Base-by-base conservation (phyloP, 2,797 vertebrate species). In the Clamator glandarius region DNA sequence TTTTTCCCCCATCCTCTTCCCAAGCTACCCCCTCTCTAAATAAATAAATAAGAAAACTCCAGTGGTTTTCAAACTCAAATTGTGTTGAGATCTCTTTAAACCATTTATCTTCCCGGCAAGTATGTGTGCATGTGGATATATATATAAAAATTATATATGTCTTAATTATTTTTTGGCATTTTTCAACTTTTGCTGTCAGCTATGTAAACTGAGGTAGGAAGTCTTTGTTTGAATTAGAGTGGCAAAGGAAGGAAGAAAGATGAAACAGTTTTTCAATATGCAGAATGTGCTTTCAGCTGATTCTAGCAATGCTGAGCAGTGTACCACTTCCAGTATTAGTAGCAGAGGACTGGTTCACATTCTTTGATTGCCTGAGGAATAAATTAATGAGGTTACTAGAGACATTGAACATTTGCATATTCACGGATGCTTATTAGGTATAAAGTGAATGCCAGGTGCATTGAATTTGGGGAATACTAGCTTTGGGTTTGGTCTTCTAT, bases 351-450 rank as follows among this genome's bases (percentile, higher is more conserved):
- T 92, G 97, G 96, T 96, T 97, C 97, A 96, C 95, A 96, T 97
- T 97, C 96, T 95, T 96, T 97, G 97, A 97, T 97, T 98, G 98
- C 97, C 97, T 98, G 97, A 98, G 97, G 98, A 98, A 98, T 98
- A 98, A 98, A 98, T 98, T 98, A 98, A 98, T 98, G 97, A 98
- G 97, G 97, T 98, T 97, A 98, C 97, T 87, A 92, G 95, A 98
- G 97, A 97, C 96, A 95, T 91, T 87, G 97, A 96, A 86, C 92
- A 98, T 98, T 98, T 98, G 97, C 98, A 98, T 98, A 98, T 98
- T 97, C 97, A 97, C 97, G 55, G 97, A 94, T 97, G 97, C 97
- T 97, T 98, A 97, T 98, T 98, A 97, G 97, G 95, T 97, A 97
- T 97, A 97, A 97, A 96, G 97, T 96, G 95, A 98, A 98, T 97